Conservation (phyloP, 37 sponge, comb jelly and placozoan genomes). For the Cladorhizidae sp. region DNA sequence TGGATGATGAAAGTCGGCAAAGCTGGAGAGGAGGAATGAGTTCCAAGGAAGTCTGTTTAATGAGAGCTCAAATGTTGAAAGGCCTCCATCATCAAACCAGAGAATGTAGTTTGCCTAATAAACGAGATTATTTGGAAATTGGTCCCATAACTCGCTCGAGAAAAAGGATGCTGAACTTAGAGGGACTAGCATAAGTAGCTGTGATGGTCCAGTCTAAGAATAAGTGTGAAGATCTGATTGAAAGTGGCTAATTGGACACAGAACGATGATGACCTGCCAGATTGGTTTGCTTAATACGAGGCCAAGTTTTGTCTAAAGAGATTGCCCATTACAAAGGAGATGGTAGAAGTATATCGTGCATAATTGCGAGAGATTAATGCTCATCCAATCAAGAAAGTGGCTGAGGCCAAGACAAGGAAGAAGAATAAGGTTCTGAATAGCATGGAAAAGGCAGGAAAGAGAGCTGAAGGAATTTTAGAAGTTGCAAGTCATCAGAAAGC, state of each 20-base stretch:
- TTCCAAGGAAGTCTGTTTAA: conserved; percentile 1
- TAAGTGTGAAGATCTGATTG: conserved; percentile 82
- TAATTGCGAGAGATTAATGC: conserved; percentile 86
- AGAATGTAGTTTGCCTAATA: not conserved
- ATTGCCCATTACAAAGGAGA: conserved; percentile 92
- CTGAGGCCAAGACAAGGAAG: conserved; percentile 94
- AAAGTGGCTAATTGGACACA: conserved; percentile 85
- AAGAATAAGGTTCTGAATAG: conserved; percentile 55
- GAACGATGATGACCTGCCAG: conserved; percentile 86
- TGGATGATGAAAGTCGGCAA: conserved; percentile 1
- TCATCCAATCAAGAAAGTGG: conserved; percentile 96
- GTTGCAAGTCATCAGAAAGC: conserved; percentile 76
- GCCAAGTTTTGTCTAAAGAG: conserved; percentile 74
- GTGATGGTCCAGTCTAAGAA: conserved; percentile 85
- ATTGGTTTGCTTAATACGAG: conserved; percentile 95
- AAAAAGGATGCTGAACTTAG: conserved; percentile 64
- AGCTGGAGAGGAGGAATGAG: not conserved
- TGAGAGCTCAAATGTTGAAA: not conserved
- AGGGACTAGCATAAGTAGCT: conserved; percentile 87
- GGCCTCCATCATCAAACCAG: not conserved
- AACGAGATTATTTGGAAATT: conserved; percentile 19
- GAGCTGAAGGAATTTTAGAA: conserved; percentile 61
- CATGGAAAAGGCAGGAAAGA: conserved; percentile 62
- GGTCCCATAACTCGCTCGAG: conserved; percentile 31
- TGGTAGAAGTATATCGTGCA: conserved; percentile 79